Conservation (phyloP, 2,888 invertebrate genomes). For the Teinopalpus imperialis region DNA sequence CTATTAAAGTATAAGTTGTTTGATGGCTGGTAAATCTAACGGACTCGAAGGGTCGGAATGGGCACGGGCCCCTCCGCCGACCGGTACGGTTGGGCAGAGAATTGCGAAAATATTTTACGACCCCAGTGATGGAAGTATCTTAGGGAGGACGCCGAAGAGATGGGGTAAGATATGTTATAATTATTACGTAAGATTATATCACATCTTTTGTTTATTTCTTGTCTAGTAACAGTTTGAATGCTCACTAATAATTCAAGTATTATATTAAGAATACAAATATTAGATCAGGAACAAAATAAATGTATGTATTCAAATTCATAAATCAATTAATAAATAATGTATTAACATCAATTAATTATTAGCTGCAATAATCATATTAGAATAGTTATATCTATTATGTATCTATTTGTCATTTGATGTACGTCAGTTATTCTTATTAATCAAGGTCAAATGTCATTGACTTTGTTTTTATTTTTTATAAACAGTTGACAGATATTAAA, state of each 20-base stretch:
- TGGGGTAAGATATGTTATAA: conserved; percentile 61
- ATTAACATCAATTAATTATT: no score
- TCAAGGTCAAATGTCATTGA: conserved; percentile 11
- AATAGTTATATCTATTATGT: no score
- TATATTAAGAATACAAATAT: no score
- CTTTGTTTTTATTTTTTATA: conserved; percentile 2
- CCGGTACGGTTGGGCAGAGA: conserved; percentile 47
- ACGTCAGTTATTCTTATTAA: background rate
- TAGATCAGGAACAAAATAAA: no score
- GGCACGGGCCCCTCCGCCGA: conserved; percentile 59
- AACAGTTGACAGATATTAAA: conserved; percentile 1
- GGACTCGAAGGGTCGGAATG: conserved; percentile 58
- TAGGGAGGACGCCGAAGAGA: conserved; percentile 67
- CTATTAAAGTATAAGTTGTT: background rate
- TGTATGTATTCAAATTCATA: no score
- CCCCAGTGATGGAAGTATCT: conserved; percentile 62
- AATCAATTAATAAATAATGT: no score
- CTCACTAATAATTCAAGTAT: no score
- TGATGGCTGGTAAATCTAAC: conserved; percentile 58
- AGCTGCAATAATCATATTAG: no score
- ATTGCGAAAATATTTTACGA: conserved; percentile 57
- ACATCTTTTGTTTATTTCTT: no score
- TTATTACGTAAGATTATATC: background rate
- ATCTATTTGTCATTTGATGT: no score
- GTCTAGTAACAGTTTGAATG: no score